Conservation (phyloP, 35 echinoderm and acorn worm genomes). For the Apostichopus parvimensis region DNA sequence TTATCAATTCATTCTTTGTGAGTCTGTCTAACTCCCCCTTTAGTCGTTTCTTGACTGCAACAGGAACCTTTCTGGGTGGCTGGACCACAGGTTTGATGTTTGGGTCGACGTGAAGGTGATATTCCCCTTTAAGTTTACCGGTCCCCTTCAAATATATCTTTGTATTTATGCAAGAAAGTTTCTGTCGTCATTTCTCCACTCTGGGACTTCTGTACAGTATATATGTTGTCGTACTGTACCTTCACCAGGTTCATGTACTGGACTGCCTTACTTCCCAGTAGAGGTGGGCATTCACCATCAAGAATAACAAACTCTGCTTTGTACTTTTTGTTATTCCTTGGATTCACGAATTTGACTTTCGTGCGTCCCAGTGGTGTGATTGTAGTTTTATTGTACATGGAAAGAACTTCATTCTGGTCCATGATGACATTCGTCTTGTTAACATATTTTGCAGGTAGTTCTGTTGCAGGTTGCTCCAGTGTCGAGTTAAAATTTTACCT, state of each 20-base stretch:
- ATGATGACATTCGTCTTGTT: background rate
- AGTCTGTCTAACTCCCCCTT: constrained; percentile 38
- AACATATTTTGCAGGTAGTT: background rate
- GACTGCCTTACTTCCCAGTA: constrained; percentile 25
- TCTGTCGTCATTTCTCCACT: background rate
- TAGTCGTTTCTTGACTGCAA: constrained; percentile 63
- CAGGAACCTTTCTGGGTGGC: constrained; percentile 67
- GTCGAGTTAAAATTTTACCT: constrained; percentile 10
- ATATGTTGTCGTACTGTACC: constrained; percentile 43
- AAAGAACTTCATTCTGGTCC: constrained; percentile 15
- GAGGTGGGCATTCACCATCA: constrained; percentile 9
- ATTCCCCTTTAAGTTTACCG: constrained; percentile 49
- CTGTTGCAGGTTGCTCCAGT: constrained; percentile 19
- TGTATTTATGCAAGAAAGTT: background rate
- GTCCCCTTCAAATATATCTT: constrained; percentile 76
- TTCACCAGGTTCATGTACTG: constrained; percentile 59
- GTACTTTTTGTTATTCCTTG: constrained; percentile 57
- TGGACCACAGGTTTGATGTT: constrained; percentile 57
- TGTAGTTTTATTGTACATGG: constrained; percentile 65
- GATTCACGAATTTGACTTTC: constrained; percentile 58
- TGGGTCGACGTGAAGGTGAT: constrained; percentile 52
- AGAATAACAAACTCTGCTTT: constrained; percentile 60
- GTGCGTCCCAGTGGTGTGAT: constrained; percentile 8
- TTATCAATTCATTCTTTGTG: constrained; percentile 58
- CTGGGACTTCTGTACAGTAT: background rate